phyloP scores from a whole-genome alignment of 2,113 vertebrate species.

The Potamarius usumacintae region DNA sequence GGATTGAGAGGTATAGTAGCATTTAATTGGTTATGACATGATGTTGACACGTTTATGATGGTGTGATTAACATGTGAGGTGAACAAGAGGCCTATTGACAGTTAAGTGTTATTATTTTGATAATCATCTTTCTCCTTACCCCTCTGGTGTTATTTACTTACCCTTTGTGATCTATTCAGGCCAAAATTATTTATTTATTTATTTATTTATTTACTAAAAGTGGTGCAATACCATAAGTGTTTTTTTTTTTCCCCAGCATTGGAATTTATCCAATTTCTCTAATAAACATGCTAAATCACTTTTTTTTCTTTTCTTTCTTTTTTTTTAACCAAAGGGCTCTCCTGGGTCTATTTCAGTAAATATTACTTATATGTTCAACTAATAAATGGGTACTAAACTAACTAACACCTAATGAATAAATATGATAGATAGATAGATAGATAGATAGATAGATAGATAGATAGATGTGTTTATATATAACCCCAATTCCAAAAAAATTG shows the following conservation, averaged over 20 bases:
- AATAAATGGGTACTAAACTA: not conserved
- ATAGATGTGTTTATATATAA: too few species aligned
- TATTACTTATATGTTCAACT: not conserved
- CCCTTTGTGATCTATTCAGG: not conserved
- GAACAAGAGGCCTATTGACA: not conserved
- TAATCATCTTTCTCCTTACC: not conserved
- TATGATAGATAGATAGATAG: too few species aligned
- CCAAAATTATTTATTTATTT: not conserved
- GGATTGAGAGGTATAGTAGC: not conserved
- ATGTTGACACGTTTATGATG: constrained; percentile 15
- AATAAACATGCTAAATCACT: not conserved
- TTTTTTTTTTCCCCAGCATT: not conserved
- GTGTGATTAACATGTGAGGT: constrained; percentile 5
- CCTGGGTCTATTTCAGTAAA: not conserved
- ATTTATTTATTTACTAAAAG: not conserved
- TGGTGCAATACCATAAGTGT: not conserved
- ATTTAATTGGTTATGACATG: constrained; percentile 9
- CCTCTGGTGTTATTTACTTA: not conserved
- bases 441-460: too few species aligned
- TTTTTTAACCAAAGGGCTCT: not conserved
- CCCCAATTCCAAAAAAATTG: too few species aligned
- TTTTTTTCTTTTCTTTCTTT: not conserved
- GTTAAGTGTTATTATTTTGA: not conserved
- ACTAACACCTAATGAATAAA: too few species aligned
- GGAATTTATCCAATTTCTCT: not conserved